Base-by-base conservation (phyloP, 2,113 vertebrate species). In the Terrapene triunguis region DNA sequence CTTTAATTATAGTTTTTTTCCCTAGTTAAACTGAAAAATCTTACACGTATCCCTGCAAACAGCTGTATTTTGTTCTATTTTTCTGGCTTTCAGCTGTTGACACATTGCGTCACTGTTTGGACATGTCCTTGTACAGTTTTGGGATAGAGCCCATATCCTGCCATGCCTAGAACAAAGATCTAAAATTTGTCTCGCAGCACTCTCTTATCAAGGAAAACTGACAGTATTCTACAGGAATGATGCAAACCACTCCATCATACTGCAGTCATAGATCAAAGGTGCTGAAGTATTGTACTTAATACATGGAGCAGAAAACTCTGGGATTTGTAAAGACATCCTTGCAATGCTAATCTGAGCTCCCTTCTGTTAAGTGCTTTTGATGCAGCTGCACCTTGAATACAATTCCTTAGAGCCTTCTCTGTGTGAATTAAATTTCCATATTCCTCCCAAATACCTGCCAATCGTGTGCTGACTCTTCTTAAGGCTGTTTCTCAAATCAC, bases 101-200 rank as follows among this genome's bases (percentile, higher is more conserved):
- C 98, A 88, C 93, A 80, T 53, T 91, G 48, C 80, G 1, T 89
- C 92, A 85, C 55, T 86, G 98, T 97, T 96, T 92, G 98, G 96
- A 96, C 98, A 99, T 98, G 98, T 97, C 98, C 29, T 13, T 94
- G 27, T 97, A 98, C 97, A 98, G 97, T 89, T 99, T 98, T 90
- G 99, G 98, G 94, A 88, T 98, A 95, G 99, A 99, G 95, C 99
- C 99, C 97, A 99, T 99, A 97, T 99, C 99, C 97, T 99, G 99
- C 96, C 99, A 99, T 92, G 99, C 99, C 69, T 99, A 99, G 99
- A 99, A 99, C 97, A 98, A 98, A 97, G 99, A 99, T 98, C 98
- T 98, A 74, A 93, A 92, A 96, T 93, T 95, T 72, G 93, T 35
- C 91, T 76, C 24, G 25, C 90, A 80, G 44, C 84, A 29, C 94